Percentiles rank a stretch among this genome's conserved stretches.
phyloP scores from a whole-genome alignment of 2,113 vertebrate species.

The Opisthocomus hoazin region DNA sequence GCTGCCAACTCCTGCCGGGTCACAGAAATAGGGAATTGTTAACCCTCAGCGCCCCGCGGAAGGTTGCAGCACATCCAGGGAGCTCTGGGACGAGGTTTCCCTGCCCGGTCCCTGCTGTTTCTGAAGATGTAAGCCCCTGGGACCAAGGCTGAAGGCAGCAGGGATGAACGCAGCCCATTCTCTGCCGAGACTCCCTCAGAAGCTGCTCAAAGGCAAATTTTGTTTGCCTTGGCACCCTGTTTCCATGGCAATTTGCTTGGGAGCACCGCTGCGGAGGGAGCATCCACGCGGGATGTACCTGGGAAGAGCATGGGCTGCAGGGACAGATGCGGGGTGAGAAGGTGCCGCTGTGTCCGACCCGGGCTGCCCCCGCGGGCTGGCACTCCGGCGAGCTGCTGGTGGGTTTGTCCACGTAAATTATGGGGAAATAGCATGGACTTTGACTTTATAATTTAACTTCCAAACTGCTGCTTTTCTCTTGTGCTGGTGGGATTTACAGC shows the following conservation, averaged over 20 bases:
- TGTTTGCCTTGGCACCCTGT: background rate
- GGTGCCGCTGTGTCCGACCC: rapidly evolving
- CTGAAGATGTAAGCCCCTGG: background rate
- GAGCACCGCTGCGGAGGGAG: background rate
- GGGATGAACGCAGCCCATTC: background rate
- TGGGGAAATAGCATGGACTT: background rate
- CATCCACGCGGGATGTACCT: background rate
- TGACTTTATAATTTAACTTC: background rate
- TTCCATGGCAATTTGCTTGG: background rate
- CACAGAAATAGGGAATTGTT: background rate
- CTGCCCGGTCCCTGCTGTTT: background rate
- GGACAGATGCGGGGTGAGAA: background rate
- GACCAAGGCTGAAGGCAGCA: background rate
- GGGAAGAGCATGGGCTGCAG: background rate
- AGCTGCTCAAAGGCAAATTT: background rate
- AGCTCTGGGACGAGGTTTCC: background rate
- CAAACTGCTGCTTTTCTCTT: background rate
- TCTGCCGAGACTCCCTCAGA: background rate
- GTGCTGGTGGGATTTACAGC: background rate
- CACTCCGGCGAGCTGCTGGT: background rate
- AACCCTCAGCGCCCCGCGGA: background rate
- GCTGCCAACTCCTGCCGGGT: background rate
- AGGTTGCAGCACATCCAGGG: background rate
- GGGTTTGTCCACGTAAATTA: background rate
- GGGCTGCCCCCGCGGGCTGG: background rate